Conservation (phyloP, 2,113 vertebrate genomes). For the Etia nguti region DNA sequence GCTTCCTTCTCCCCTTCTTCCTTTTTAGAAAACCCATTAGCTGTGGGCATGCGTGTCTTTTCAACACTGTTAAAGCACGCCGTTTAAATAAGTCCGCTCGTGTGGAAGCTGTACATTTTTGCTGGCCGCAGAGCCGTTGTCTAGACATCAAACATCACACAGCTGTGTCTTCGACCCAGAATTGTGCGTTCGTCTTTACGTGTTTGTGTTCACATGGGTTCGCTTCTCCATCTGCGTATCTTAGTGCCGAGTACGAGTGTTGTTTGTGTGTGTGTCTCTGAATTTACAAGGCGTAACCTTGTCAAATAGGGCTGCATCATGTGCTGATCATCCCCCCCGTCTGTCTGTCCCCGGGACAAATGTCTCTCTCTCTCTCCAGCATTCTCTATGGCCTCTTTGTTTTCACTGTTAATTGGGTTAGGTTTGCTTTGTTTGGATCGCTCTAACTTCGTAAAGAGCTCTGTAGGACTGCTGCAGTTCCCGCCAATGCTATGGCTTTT, state of each 20-base stretch:
- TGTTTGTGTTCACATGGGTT: neutral
- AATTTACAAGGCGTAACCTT: slow-evolving; percentile 35
- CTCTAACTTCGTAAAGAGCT: neutral
- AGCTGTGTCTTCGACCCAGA: slow-evolving; percentile 2
- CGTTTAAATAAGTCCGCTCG: neutral
- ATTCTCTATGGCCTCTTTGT: slow-evolving; percentile 45
- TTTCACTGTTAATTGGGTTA: slow-evolving; percentile 21
- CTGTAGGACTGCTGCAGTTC: neutral
- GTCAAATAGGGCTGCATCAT: slow-evolving; percentile 57
- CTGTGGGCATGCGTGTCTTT: neutral
- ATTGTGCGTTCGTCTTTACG: neutral
- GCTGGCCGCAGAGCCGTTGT: neutral
- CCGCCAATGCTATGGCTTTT: neutral
- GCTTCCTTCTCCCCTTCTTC: neutral
- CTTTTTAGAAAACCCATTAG: neutral
- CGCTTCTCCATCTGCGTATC: neutral
- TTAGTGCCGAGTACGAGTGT: neutral
- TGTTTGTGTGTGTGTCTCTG: neutral
- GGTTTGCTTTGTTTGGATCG: neutral
- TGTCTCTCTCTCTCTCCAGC: neutral
- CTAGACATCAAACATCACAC: slow-evolving; percentile 1
- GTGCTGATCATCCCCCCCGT: slow-evolving; percentile 57
- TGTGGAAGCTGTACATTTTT: neutral
- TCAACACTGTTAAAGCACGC: neutral
- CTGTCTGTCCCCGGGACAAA: slow-evolving; percentile 29